Base-by-base conservation (phyloP, 2,888 invertebrate species). In the Luffia ferchaultella region DNA sequence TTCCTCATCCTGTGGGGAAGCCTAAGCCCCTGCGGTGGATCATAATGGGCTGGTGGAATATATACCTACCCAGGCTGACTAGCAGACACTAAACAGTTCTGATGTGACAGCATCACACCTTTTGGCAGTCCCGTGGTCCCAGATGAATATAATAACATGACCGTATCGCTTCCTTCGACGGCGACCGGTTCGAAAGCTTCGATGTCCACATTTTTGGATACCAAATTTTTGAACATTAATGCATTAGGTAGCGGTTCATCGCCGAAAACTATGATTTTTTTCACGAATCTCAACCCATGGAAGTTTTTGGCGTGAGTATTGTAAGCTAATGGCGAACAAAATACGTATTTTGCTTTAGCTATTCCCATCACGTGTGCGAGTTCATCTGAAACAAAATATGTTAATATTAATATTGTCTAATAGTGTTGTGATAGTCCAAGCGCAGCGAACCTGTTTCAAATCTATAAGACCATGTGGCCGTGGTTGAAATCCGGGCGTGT, bases 71-170 rank as follows among this genome's bases (percentile, higher is more conserved):
- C 30, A 12, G 12, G 30, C 12, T 30, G 5, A 3, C 5, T 12
- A 30, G 30, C 53, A 57, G 60, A 54, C 43, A 61, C 49, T 0
- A 78, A 51, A 0, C 70, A 56, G 57, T 74, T 78, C 0, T 66
- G 50, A 56, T 80, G 80, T 0, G 77, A 68, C 17, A 70, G 20
- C 68, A 75, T 67, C 0, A 79, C 80, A 1, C 78, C 80, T 55
- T 80, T 80, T 0, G 78, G 73, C 46, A 79, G 7, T 0, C 80
- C 79, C 0, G 79, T 79, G 0, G 80, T 80, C 0, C 80, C 80
- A 1, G 79, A 80, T 0, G 80, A 80, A 52, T 77, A 79, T 19
- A 78, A 45, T 16, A 80, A 63, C 9, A 74, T 60, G 7, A 66
- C 41, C 0, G 67, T 60, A 19, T 79, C 79, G 0, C 18, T 17